Evolutionary conservation across 2,888 invertebrate genomes (phyloP), one percentile per base, ranked within the genome.

Genomic region (Lasioglossum villosulum): DNA sequence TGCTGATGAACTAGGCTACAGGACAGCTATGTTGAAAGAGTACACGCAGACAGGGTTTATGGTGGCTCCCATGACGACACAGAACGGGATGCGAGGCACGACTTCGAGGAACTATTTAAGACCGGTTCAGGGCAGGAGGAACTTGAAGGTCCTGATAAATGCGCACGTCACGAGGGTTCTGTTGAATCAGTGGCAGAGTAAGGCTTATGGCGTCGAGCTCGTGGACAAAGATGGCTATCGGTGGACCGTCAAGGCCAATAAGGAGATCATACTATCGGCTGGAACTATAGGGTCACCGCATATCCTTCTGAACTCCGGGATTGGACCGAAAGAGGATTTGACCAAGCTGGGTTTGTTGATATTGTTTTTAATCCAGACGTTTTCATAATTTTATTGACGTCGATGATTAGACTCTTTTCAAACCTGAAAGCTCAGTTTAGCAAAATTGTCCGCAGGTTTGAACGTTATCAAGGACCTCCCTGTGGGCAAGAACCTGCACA

Each of bases 121-220:
- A 80, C 93, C 96, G 0, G 92, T 92, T 3, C 88, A 94, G 27
- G 90, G 94, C 14, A 93, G 95, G 34, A 88, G 89, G 0, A 96
- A 96, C 88, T 92, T 96, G 4, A 95, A 95, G 82, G 95, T 96
- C 0, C 90, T 96, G 42, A 96, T 95, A 16, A 95, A 96, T 82
- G 95, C 96, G 0, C 95, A 95, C 2, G 96, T 96, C 1, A 95
- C 95, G 5, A 95, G 94, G 89, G 91, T 96, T 6, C 75, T 94
- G 23, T 89, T 90, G 10, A 91, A 89, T 4, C 85, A 91, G 0
- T 94, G 94, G 93, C 86, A 88, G 10, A 77, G 76, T 27, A 92
- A 89, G 83, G 98, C 98, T 0, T 96, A 96, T 34, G 96, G 96
- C n/a, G 94, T 96, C 2, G 94, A 96, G 84, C 92, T 96, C 39